Evolutionary conservation across 2,113 vertebrate genomes (phyloP), one percentile per base, ranked within the genome.

Genomic region (Piliocolobus tephrosceles): DNA sequence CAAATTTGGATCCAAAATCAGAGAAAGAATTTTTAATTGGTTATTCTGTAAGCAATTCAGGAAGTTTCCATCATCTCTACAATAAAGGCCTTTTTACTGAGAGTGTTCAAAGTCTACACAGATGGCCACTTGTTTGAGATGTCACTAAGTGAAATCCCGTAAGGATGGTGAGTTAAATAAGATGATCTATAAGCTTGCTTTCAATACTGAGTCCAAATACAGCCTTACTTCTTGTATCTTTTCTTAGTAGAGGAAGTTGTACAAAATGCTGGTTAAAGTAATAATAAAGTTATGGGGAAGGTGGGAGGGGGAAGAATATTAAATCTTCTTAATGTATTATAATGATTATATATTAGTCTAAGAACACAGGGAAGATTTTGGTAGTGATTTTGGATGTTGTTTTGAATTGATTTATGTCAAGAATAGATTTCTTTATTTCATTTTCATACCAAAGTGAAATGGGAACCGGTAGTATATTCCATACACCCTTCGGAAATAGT

Each of bases 371-470:
- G 8, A 14, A 79, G 52, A 81, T 84, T 91, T 92, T 80, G 52
- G 45, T 40, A 81, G 80, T 64, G 22, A 84, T 80, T 85, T 96
- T 89, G 20, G 22, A 91, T 79, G 38, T 68, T 90, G 30, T 89
- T 91, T 88, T 70, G 35, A 76, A 91, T 79, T 78, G 32, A 73
- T 80, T 68, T 76, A 70, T 87, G 43, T 3, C 72, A 88, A 66
- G 22, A 97, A 91, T 73, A 12, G 25, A 96, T 40, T 79, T 43
- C 27, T 80, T 97, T 75, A 83, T 11, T 92, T 83, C 2, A 50
- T 93, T 94, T 96, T 91, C 35, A 6, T 88, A 87, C 16, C 13
- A 35, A 64, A 50, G 64, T 80, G 9, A 78, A 97, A 94, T 81
- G 11, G 38, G 30, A 84, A 79, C 43, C 58, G 45, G 47, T 80